Evolutionary conservation across 37 sponge, comb jelly and placozoan genomes (phyloP), one percentile per base, ranked within the genome.

Genomic region (Chondrilla cf. caribensis): DNA sequence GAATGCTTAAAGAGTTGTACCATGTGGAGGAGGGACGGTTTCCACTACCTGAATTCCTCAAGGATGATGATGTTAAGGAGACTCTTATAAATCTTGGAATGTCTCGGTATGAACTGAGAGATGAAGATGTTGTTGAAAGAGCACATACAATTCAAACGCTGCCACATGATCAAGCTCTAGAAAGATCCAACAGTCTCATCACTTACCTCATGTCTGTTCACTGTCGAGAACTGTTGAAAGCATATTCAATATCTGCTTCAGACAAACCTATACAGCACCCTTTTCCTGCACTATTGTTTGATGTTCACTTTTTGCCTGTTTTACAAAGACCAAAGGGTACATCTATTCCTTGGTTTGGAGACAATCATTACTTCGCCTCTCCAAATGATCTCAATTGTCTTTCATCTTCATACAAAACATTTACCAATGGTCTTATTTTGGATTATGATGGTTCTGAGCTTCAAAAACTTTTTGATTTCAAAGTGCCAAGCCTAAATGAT

Each of bases 321-420:
- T 11, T 2, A 31, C 40, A 55, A 17, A 77, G 64, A 43, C 83
- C 90, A 26, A 21, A 60, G 57, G 62, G 39, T 33, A 9, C 60
- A 18, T n/a, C 82, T 2, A 0, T 89, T 72, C 86, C 90, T 14
- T 89, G 90, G 90, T 58, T 47, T 58, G 41, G 55, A 64, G 58
- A 42, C 60, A 36, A 19, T 28, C 40, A 38, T 0, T 8, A 4
- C 0, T 81, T 82, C 57, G 41, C 38, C 3, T 24, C 35, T 70
- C 86, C 90, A 57, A 32, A 40, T 5, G 47, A 78, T 47, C n/a
- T 82, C 22, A 78, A 64, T 58, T 14, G 71, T 28, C 38, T 42
- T 32, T 11, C 36, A 0, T 33, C 41, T 4, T 25, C 21, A 51
- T 3, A 42, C 36, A 29, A 82, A 17, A 72, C 81, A 8, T 89